Conservation (phyloP, 2,797 vertebrate species). For the Lemur catta region DNA sequence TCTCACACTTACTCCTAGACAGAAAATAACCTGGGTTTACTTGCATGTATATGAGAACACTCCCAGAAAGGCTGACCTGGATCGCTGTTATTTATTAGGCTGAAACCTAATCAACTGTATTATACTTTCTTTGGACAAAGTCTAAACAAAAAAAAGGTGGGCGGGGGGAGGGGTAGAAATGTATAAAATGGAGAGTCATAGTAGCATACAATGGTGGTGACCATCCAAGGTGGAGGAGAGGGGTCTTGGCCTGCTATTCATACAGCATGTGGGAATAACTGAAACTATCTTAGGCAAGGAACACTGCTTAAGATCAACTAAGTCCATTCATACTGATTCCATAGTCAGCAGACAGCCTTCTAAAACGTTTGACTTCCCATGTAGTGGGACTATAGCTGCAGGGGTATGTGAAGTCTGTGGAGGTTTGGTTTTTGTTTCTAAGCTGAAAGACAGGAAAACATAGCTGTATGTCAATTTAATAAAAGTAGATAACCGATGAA, state of each 20-base stretch:
- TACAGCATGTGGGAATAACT: neutral
- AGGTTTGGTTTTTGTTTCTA: slow-evolving; percentile 30
- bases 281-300: slow-evolving; percentile 2
- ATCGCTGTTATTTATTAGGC: slow-evolving; percentile 7
- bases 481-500: neutral
- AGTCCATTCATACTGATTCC: slow-evolving; percentile 19
- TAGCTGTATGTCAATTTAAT: neutral
- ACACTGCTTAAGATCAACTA: slow-evolving; percentile 15
- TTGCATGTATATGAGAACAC: neutral
- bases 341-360: slow-evolving; percentile 23
- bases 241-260: neutral
- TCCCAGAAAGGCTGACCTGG: neutral
- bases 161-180: neutral
- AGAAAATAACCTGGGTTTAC: slow-evolving; percentile 17
- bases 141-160: neutral
- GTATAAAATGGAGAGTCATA: neutral
- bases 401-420: neutral
- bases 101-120: neutral
- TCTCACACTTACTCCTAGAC: slow-evolving; percentile 22
- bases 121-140: slow-evolving; percentile 12
- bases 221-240: neutral
- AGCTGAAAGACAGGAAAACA: slow-evolving; percentile 11
- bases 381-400: neutral
- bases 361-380: slow-evolving; percentile 20
- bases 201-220: neutral